Percentiles rank a stretch among this genome's conserved stretches.
phyloP scores from a whole-genome alignment of 2,888 invertebrate species.

The Tethea ocularis region DNA sequence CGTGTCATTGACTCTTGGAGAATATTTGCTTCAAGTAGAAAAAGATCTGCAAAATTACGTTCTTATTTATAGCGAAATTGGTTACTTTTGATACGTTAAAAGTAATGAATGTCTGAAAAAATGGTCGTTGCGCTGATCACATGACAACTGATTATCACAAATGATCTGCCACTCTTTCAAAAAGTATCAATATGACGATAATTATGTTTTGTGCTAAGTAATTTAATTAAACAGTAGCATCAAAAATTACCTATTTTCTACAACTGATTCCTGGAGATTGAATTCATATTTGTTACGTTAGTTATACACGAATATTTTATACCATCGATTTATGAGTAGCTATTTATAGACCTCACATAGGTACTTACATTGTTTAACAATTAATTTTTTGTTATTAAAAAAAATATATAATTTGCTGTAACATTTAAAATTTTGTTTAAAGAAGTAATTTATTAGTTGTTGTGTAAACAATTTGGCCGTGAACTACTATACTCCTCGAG shows the following conservation, averaged over 20 bases:
- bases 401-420: conserved; percentile 12
- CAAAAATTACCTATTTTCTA: too few relatives aligned
- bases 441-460: conserved; percentile 33
- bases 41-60: not conserved
- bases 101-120: not conserved
- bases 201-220: too few relatives aligned
- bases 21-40: not conserved
- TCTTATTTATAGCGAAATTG: not conserved
- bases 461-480: conserved; percentile 46
- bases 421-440: conserved; percentile 17
- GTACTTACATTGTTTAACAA: not conserved
- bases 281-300: too few relatives aligned
- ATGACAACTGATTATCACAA: too few relatives aligned
- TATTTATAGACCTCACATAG: too few relatives aligned
- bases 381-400: not conserved
- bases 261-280: too few relatives aligned
- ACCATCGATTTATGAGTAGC: too few relatives aligned
- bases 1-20: conserved; percentile 39
- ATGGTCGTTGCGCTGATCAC: not conserved
- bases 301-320: too few relatives aligned
- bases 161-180: not conserved
- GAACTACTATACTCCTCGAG: conserved; percentile 36
- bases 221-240: too few relatives aligned
- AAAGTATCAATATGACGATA: too few relatives aligned
- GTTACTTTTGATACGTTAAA: not conserved